Base-by-base conservation (phyloP, 2,888 invertebrate species). In the Trichogramma dendrolimi region DNA sequence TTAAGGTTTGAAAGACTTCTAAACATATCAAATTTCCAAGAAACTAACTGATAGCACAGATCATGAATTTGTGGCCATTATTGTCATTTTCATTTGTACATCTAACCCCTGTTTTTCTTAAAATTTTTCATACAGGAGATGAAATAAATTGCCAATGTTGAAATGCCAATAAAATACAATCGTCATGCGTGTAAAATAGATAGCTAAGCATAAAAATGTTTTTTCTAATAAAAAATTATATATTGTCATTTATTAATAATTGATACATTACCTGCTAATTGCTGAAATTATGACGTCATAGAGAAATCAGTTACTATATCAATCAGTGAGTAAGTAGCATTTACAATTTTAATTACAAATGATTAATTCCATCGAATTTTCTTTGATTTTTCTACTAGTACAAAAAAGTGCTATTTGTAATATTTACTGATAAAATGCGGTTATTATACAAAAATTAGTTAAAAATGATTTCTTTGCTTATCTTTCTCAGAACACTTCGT, bases 281-380 rank as follows among this genome's bases (percentile, higher is more conserved):
- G 2, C 14, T 14, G 14, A 14, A 14, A 14, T 14, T 2, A 14
- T 14, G 14, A 14, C 14, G 14, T 14, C 14, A 1, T 14, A 14
- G 14, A 14, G 1, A 2, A 14, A 14, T 14, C 14, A 14, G 14
- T 14, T 14, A 14, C 14, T 14, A 14, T 14, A 14, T 14, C 14
- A 58, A 14, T 43, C 44, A 46, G 42, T 47, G 27, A 52, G 56
- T 54, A 57, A 62, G 51, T 52, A 27, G 44, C 57, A 48, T 65
- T 62, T 60, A 60, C 58, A 49, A 54, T 62, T 76, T 76, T 76
- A 74, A 77, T 77, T 76, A 75, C 75, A 72, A 69, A 70, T 68
- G 73, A 71, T 75, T 75, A 76, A 76, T 76, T 73, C 74, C 73
- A n/a, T n/a, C n/a, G n/a, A n/a, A n/a, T n/a, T n/a, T n/a, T n/a